These are phyloP conservation scores for Xiphophorus couchianus DNA, from an alignment of 2,113 vertebrate genomes.

Conservation along the genomic window DNA sequence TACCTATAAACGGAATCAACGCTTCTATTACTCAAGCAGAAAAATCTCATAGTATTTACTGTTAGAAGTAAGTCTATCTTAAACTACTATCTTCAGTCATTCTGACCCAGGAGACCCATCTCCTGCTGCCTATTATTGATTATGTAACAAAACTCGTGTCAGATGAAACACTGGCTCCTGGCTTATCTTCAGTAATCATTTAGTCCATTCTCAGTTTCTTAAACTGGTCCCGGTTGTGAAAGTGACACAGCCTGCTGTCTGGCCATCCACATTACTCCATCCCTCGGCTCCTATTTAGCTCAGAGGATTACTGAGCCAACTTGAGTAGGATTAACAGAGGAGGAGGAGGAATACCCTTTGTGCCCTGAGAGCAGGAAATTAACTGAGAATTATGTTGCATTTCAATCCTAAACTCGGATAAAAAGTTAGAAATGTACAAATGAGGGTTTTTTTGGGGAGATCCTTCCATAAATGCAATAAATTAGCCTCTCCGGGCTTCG, in stretches of 20 bases:
- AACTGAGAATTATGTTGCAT: constrained; percentile 26
- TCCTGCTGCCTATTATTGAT: neutral
- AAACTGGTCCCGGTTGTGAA: constrained; percentile 37
- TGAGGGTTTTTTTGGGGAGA: neutral
- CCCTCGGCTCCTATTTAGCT: constrained; percentile 54
- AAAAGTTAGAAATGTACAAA: constrained; percentile 15
- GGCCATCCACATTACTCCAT: constrained; percentile 38
- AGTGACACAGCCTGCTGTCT: constrained; percentile 56
- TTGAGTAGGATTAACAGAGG: constrained; percentile 65
- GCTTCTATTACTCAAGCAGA: neutral
- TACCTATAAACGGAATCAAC: neutral
- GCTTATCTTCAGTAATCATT: constrained; percentile 23
- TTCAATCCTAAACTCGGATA: neutral
- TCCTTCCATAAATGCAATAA: neutral
- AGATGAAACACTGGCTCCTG: neutral
- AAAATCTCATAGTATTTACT: constrained; percentile 8
- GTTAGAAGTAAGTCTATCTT: constrained; percentile 10
- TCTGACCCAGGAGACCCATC: neutral
- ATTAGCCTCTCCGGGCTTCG: constrained; percentile 19
- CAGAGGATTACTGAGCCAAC: constrained; percentile 66
- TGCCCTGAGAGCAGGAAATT: constrained; percentile 40
- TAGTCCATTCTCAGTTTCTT: constrained; percentile 32
- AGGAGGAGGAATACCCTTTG: constrained; percentile 60
- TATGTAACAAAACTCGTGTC: constrained; percentile 1
- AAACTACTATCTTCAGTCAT: neutral